Conservation (phyloP, 2,888 invertebrate genomes). For the Eupithecia dodoneata region DNA sequence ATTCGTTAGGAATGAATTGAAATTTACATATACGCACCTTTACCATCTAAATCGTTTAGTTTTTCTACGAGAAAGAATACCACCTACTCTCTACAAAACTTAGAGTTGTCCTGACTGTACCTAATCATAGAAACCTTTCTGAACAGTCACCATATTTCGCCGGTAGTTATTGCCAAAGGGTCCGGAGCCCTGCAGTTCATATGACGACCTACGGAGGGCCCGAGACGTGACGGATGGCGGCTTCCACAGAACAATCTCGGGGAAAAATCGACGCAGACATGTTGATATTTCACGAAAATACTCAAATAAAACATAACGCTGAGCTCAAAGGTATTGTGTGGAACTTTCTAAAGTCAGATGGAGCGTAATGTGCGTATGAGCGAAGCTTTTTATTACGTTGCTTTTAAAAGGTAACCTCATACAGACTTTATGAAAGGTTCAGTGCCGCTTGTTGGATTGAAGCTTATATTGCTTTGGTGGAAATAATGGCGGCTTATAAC, state of each 20-base stretch:
- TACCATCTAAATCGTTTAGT: not conserved
- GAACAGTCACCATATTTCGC: not conserved
- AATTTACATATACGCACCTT: not conserved
- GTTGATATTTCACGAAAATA: constrained; percentile 56
- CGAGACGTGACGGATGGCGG: constrained; percentile 60
- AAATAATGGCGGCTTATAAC: not conserved
- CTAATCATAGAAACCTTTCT: not conserved
- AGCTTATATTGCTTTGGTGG: not conserved
- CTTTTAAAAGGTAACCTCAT: not conserved
- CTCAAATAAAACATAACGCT: constrained; percentile 45
- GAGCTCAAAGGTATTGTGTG: constrained; percentile 16
- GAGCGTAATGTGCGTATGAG: constrained; percentile 8
- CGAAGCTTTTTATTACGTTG: constrained; percentile 4
- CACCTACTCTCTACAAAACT: not conserved
- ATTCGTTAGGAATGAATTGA: not conserved
- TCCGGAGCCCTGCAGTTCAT: not conserved
- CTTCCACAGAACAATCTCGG: constrained; percentile 33
- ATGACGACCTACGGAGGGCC: not conserved
- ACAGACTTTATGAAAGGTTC: not conserved
- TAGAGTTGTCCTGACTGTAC: not conserved
- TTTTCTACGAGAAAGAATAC: not conserved
- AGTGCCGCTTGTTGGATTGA: not conserved
- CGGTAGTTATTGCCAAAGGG: not conserved
- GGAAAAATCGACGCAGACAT: constrained; percentile 57
- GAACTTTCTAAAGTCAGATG: constrained; percentile 17